These are phyloP conservation scores for Helicoverpa zea DNA, from an alignment of 1,140 invertebrate species.

Conservation along the genomic window DNA sequence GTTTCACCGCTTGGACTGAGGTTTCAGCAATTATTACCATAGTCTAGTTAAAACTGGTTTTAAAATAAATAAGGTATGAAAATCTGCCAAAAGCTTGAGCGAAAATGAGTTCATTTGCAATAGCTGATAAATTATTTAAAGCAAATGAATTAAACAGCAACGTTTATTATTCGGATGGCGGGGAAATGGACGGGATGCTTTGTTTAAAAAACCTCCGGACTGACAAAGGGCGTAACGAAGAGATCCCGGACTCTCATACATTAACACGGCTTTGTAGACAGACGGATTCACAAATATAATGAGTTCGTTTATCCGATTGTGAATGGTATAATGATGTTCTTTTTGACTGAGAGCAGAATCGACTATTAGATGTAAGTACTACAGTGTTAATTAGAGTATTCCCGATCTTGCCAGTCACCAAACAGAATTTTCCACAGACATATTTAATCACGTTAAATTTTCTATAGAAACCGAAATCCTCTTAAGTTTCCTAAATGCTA, in stretches of 20 bases:
- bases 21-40: constrained; percentile 27
- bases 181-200: constrained; percentile 21
- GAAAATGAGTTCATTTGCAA: constrained; percentile 28
- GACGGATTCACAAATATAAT: constrained; percentile 42
- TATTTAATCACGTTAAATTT: background rate
- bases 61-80: constrained; percentile 39
- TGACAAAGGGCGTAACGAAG: constrained; percentile 39
- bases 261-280: constrained; percentile 28
- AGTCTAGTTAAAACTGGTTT: constrained; percentile 27
- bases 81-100: background rate
- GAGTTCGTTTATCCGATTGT: constrained; percentile 35
- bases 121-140: constrained; percentile 45
- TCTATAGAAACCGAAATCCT: background rate
- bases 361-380: too few relatives aligned
- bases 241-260: constrained; percentile 16
- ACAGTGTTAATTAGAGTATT: too few relatives aligned
- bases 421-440: background rate
- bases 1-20: constrained; percentile 19
- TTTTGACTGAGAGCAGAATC: background rate
- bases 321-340: constrained; percentile 23
- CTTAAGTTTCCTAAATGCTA: background rate
- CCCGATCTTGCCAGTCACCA: background rate
- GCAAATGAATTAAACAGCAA: constrained; percentile 27
- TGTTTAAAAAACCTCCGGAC: constrained; percentile 9
- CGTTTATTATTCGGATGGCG: constrained; percentile 23